phyloP scores from a whole-genome alignment of 2,888 invertebrate genomes.

The Pheosia tremula region DNA sequence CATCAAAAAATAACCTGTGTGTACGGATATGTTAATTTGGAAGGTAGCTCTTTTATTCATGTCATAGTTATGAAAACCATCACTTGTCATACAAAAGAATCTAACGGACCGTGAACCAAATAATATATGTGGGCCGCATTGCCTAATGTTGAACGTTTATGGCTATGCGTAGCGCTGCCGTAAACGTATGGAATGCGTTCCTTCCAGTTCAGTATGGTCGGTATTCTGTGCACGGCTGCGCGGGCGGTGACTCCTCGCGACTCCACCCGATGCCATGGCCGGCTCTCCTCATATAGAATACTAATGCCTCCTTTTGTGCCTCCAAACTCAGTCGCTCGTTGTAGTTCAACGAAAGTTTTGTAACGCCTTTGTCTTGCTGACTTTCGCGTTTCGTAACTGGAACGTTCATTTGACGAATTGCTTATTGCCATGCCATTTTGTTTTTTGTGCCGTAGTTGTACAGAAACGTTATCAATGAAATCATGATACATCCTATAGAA shows the following conservation, averaged over 20 bases:
- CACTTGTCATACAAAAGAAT: conserved; percentile 52
- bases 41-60: conserved; percentile 6
- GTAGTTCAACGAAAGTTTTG: conserved; percentile 73
- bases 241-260: conserved; percentile 79
- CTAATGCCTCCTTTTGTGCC: conserved; percentile 72
- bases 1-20: background rate
- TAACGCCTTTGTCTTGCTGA: conserved; percentile 74
- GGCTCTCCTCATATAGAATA: conserved; percentile 67
- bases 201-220: conserved; percentile 55
- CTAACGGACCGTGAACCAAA: conserved; percentile 71
- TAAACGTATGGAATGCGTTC: conserved; percentile 66
- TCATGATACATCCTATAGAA: background rate
- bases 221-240: conserved; percentile 74
- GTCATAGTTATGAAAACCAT: conserved; percentile 40
- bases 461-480: background rate
- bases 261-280: conserved; percentile 70
- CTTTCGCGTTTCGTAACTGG: conserved; percentile 72
- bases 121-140: conserved; percentile 71
- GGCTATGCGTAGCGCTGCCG: conserved; percentile 60
- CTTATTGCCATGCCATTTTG: conserved; percentile 22
- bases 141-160: conserved; percentile 68
- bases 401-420: conserved; percentile 59
- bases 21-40: background rate
- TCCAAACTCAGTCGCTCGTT: conserved; percentile 57
- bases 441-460: conserved; percentile 20